Evolutionary conservation across 2,888 invertebrate species (phyloP), one percentile per base, ranked within the genome.

Genomic region (Augiades crinisus): DNA sequence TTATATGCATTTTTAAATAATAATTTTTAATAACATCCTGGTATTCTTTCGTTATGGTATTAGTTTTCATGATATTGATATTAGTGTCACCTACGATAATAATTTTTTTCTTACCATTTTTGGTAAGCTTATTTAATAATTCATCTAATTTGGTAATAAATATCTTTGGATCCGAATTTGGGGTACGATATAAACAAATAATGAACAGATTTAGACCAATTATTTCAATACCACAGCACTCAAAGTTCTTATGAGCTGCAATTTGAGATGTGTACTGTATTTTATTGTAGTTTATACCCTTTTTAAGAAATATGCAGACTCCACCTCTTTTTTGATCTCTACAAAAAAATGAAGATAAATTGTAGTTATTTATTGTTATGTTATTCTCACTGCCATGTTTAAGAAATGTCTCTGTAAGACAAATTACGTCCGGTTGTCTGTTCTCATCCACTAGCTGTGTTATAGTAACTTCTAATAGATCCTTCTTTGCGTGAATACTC

Each of bases 401-500:
- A n/a, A 56, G 10, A 40, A 58, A 54, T 7, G 52, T 52, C 47
- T 54, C 54, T 0, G 56, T 47, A 1, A 54, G 30, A 44, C 58
- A 58, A 13, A 56, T 46, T n/a, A 46, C 31, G 46, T 56, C 49
- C 0, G 46, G 30, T 5, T 49, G 17, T 22, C 14, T 21, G 1
- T 14, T n/a, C 10, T 40, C 12, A 12, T 47, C 47, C 3, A 5
- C 1, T 10, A 56, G 24, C 5, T 58, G 49, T 2, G 12, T 6
- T 5, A 57, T 13, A 4, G 45, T 40, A 13, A 34, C 24, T 19
- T 58, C 58, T 7, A 58, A 6, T 10, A 49, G 6, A 2, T 54
- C 58, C 8, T 16, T 16, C 21, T 53, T 55, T n/a, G 30, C 24
- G 4, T 36, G n/a, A 10, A 54, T 1, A 16, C 57, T 47, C 0